Conservation (phyloP, 2,888 invertebrate species). For the Archaeoteleia sp. region DNA sequence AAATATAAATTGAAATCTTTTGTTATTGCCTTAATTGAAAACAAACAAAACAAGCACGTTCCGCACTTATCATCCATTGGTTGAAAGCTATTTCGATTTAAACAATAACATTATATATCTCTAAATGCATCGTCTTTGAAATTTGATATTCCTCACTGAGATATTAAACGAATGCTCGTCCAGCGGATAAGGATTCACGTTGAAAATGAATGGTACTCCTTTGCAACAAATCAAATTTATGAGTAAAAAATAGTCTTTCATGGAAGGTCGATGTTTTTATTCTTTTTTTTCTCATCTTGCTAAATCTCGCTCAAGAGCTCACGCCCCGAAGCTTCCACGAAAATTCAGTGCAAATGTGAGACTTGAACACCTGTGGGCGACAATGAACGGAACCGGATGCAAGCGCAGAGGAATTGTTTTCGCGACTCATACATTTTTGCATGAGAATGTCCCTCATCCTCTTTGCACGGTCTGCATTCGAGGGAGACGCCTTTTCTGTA, state of each 20-base stretch:
- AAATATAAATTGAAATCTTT: too few relatives aligned
- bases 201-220: too few relatives aligned
- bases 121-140: too few relatives aligned
- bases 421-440: conserved; percentile 26
- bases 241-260: conserved; percentile 2
- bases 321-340: conserved; percentile 3
- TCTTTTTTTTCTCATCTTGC: not conserved
- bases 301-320: conserved; percentile 1
- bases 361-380: conserved; percentile 2
- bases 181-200: too few relatives aligned
- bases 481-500: conserved; percentile 5
- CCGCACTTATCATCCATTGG: too few relatives aligned
- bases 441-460: conserved; percentile 32
- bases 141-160: too few relatives aligned
- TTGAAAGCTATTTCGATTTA: too few relatives aligned
- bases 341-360: conserved; percentile 3
- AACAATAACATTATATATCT: too few relatives aligned
- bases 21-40: too few relatives aligned
- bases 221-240: too few relatives aligned
- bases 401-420: conserved; percentile 1
- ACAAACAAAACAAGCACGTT: too few relatives aligned
- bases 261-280: not conserved
- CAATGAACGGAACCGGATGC: conserved; percentile 2
- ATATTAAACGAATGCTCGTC: too few relatives aligned
- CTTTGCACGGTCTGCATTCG: conserved; percentile 4